Conservation (phyloP, 2,888 invertebrate genomes). For the Miltochrista miniata region DNA sequence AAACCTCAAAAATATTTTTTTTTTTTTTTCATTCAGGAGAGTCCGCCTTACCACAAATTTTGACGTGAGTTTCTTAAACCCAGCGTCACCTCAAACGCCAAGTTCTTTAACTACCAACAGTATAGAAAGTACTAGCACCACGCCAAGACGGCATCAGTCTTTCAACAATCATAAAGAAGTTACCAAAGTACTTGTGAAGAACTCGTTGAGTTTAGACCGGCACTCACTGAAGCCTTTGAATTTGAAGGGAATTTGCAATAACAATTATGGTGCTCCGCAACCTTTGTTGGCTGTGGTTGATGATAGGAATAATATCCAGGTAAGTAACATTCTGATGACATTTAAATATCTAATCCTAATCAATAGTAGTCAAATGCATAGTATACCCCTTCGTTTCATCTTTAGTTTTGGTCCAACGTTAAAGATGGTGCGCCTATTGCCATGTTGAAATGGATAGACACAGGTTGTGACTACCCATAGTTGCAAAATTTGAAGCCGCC, state of each 20-base stretch:
- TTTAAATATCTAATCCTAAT: no score
- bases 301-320: conserved; percentile 77
- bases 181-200: conserved; percentile 52
- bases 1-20: no score
- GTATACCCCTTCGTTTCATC: no score
- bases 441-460: no score
- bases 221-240: conserved; percentile 68
- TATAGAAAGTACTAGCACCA: conserved; percentile 45
- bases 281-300: conserved; percentile 76
- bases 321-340: no score
- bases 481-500: no score
- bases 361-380: no score
- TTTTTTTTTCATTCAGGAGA: conserved; percentile 47
- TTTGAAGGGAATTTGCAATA: conserved; percentile 70
- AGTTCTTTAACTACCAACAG: conserved; percentile 39
- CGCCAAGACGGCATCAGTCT: conserved; percentile 65
- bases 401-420: no score
- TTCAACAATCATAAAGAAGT: conserved; percentile 57
- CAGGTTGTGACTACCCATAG: no score
- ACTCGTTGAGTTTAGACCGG: conserved; percentile 69
- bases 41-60: conserved; percentile 73
- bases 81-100: conserved; percentile 58
- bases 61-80: conserved; percentile 69
- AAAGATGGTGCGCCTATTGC: no score
- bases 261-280: conserved; percentile 53